Conservation (phyloP, 2,888 invertebrate genomes). For the Chloroclystis v-ata region DNA sequence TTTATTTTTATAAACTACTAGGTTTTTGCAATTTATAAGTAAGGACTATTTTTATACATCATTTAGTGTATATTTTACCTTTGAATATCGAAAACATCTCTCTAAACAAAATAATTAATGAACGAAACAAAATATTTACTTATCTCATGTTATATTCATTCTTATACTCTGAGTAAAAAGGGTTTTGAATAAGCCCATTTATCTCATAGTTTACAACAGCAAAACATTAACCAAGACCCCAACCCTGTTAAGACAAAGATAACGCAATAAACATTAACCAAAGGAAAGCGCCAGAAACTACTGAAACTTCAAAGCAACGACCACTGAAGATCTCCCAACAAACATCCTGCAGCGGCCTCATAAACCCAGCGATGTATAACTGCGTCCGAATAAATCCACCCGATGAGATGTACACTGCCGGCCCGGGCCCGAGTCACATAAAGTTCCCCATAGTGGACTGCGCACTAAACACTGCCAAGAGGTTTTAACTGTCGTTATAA, state of each 20-base stretch:
- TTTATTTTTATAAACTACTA: too few species aligned
- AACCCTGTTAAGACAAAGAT: constrained; percentile 19
- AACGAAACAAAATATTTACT: too few species aligned
- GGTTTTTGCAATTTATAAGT: too few species aligned
- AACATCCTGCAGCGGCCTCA: constrained; percentile 18
- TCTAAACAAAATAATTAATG: too few species aligned
- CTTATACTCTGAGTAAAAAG: too few species aligned
- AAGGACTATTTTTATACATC: too few species aligned
- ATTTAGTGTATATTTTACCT: too few species aligned
- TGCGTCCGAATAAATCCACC: constrained; percentile 5
- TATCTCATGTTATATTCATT: too few species aligned
- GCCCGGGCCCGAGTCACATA: constrained; percentile 36
- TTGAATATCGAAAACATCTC: too few species aligned
- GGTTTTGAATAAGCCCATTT: neutral
- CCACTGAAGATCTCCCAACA: constrained; percentile 16
- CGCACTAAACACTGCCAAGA: constrained; percentile 48
- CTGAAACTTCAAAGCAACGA: constrained; percentile 19
- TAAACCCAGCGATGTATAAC: constrained; percentile 13
- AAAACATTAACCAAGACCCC: constrained; percentile 10
- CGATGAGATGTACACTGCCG: constrained; percentile 37
- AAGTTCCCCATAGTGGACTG: constrained; percentile 38
- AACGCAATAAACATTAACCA: constrained; percentile 21
- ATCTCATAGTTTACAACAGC: constrained; percentile 8
- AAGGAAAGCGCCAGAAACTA: constrained; percentile 14
- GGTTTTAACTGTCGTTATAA: constrained; percentile 58